These are phyloP conservation scores for Colinus virginianus DNA, from an alignment of 2,113 vertebrate species.

Conservation along the genomic window DNA sequence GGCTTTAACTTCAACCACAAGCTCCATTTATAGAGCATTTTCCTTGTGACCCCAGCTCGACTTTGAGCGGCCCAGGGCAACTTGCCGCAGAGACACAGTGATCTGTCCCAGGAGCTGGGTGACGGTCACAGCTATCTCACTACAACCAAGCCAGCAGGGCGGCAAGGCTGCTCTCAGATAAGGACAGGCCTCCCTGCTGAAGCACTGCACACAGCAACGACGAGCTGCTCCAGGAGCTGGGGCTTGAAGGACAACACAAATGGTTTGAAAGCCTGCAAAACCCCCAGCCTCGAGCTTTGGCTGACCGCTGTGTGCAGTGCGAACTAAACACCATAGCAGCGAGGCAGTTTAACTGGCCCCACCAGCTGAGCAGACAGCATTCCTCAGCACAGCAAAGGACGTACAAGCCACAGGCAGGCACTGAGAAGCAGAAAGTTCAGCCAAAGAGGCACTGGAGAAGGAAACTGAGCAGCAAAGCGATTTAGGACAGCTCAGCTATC, in stretches of 20 bases:
- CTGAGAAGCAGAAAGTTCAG: background rate
- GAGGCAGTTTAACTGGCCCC: background rate
- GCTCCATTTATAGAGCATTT: fast-evolving
- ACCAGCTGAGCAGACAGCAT: background rate
- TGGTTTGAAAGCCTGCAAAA: background rate
- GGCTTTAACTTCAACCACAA: background rate
- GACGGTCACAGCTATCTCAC: background rate
- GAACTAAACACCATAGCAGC: background rate
- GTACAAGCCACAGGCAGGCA: background rate
- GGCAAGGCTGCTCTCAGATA: background rate
- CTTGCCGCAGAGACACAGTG: background rate
- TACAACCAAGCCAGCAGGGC: background rate
- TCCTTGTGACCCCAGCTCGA: background rate
- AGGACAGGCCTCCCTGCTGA: background rate
- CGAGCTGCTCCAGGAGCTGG: background rate
- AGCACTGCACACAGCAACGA: background rate
- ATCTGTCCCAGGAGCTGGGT: fast-evolving
- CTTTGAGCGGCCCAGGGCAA: background rate
- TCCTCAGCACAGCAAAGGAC: background rate
- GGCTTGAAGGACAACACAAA: background rate
- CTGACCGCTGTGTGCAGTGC: background rate
- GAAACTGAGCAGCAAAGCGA: background rate
- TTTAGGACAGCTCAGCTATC: background rate
- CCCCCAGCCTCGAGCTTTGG: background rate
- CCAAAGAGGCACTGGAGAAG: background rate